These are phyloP conservation scores for Ophioninae sp. DNA, from an alignment of 2,888 invertebrate genomes.

Conservation along the genomic window DNA sequence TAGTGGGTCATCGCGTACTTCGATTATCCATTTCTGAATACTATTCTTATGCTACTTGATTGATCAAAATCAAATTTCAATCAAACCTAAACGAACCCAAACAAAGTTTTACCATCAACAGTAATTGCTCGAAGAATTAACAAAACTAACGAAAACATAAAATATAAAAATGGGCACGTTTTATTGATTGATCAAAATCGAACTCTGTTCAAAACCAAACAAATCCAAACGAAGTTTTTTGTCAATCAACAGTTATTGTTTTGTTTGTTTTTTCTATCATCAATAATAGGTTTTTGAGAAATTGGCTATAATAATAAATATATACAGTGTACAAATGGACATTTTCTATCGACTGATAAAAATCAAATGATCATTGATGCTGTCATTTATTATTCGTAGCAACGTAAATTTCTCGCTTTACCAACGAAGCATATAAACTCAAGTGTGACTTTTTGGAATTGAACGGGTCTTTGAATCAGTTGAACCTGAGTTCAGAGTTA, in stretches of 20 bases:
- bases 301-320: background rate
- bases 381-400: background rate
- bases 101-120: slow-evolving; percentile 7
- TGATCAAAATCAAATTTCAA: no score
- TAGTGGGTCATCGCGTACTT: slow-evolving; percentile 15
- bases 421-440: background rate
- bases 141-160: background rate
- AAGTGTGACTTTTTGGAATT: no score
- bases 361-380: background rate
- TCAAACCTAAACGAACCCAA: no score
- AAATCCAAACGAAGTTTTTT: no score
- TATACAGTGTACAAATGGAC: background rate
- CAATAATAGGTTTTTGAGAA: background rate
- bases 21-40: slow-evolving; percentile 25
- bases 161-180: background rate
- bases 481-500: background rate
- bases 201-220: background rate
- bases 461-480: no score
- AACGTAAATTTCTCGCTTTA: background rate
- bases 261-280: background rate
- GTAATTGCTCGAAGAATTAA: background rate
- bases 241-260: no score
- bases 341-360: background rate
- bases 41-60: background rate
- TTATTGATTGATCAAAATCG: background rate